Conservation (phyloP, 1,140 invertebrate species). For the Oscheius sp. region DNA sequence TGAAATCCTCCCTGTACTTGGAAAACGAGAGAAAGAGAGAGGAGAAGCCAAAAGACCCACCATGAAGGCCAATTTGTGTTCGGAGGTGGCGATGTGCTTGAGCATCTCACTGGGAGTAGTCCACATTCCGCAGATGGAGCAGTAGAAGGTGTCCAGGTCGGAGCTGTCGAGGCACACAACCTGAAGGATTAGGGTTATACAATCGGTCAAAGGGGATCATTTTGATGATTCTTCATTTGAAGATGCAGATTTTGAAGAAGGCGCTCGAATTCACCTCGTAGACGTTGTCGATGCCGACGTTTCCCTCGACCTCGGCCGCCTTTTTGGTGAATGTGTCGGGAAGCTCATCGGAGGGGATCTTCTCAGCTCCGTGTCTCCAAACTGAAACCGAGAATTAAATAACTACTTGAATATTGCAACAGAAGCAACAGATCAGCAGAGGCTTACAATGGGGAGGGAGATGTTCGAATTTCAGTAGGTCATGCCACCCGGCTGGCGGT, state of each 20-base stretch:
- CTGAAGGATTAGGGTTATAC: background rate
- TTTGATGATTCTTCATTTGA: background rate
- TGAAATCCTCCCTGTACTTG: background rate
- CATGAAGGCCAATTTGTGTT: slow-evolving; percentile 7
- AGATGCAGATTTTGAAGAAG: background rate
- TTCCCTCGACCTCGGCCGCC: background rate
- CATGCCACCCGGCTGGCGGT: no score
- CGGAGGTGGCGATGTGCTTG: background rate
- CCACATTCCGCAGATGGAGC: slow-evolving; percentile 14
- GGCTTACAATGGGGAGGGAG: no score
- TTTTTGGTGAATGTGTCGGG: slow-evolving; percentile 13
- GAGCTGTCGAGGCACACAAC: slow-evolving; percentile 13
- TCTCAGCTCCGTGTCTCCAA: slow-evolving; percentile 15
- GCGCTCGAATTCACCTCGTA: slow-evolving; percentile 23
- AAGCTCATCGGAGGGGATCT: background rate
- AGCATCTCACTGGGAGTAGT: slow-evolving; percentile 1
- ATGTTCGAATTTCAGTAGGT: no score
- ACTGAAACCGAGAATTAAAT: slow-evolving; percentile 18
- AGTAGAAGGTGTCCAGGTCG: slow-evolving; percentile 20
- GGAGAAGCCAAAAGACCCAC: no score
- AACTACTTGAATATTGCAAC: no score
- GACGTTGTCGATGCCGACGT: slow-evolving; percentile 4
- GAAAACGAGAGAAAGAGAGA: background rate
- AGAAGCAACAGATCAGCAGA: no score
- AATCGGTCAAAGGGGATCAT: background rate